phyloP scores from a whole-genome alignment of 2,113 vertebrate genomes.

The Pitta sordida region DNA sequence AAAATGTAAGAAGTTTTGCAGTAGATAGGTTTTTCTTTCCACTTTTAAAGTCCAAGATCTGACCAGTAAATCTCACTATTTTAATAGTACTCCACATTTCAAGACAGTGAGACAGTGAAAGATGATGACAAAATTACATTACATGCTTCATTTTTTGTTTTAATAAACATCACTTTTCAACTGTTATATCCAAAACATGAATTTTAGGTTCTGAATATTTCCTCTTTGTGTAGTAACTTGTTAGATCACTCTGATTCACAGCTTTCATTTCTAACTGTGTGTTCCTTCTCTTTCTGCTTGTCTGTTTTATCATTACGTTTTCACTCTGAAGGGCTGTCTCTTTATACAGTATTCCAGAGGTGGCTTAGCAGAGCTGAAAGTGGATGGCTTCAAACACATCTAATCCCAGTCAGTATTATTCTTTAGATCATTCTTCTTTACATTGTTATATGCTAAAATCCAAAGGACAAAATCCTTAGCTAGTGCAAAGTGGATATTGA shows the following conservation, averaged over 20 bases:
- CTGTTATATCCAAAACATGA: neutral
- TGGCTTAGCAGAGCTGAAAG: neutral
- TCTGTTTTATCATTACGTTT: neutral
- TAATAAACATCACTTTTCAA: neutral
- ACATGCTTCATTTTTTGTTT: neutral
- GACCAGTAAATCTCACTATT: neutral
- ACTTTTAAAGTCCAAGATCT: neutral
- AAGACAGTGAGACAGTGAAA: neutral
- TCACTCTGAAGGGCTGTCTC: neutral
- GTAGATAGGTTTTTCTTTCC: neutral
- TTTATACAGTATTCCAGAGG: neutral
- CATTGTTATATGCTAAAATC: neutral
- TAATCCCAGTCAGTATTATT: neutral
- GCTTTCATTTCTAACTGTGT: neutral
- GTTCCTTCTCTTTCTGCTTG: neutral
- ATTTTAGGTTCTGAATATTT: neutral
- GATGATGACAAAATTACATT: neutral
- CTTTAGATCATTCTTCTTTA: neutral
- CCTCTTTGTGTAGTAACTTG: neutral
- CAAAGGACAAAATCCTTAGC: neutral
- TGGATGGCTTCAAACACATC: neutral
- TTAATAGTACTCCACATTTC: neutral
- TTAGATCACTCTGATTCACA: neutral
- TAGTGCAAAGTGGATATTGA: neutral
- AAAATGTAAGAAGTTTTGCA: neutral